Evolutionary conservation across 2,888 invertebrate genomes (phyloP), one percentile per base, ranked within the genome.

Genomic region (Ichneumoninae sp.): DNA sequence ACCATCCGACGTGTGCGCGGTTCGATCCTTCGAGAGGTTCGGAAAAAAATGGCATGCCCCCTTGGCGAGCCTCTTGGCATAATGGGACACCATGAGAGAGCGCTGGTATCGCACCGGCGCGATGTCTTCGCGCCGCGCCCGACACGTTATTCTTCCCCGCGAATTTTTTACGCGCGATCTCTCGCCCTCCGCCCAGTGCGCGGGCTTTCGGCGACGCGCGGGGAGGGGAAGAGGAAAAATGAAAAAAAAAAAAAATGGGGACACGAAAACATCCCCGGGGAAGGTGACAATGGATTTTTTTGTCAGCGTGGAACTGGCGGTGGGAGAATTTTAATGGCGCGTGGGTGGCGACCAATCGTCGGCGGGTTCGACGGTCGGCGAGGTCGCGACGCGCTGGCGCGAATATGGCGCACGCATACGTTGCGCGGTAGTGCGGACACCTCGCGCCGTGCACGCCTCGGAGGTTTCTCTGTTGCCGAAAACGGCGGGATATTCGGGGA

Each of bases 1-100:
- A 72, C 82, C 33, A 62, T 83, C 80, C 71, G 81, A 83, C 50
- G 57, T 16, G 19, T 40, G 36, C 60, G 85, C 66, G 70, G 75
- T 54, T 62, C 22, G 60, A 85, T 90, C 89, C 91, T 91, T 90
- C 89, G 84, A 72, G 72, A 72, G 74, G 44, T 65, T 66, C 54
- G 83, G 81, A 90, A 93, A 93, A 93, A 93, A 93, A 93, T 91
- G 89, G 89, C 90, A 90, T 93, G 92, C 93, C 93, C 93, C 93
- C 93, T 93, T 93, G 93, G 93, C 93, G 89, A 89, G 90, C 91
- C 93, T 93, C 93, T 93, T 93, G 93, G 93, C 88, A 89, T 92
- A 93, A 91, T 91, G 93, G 93, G 93, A 86, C 86, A 90, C 89
- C 91, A 93, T 92, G 87, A 93, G 88, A 85, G 89, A 84, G 90